Evolutionary conservation across 2,797 vertebrate genomes (phyloP).

Genomic region (Manis pentadactyla): DNA sequence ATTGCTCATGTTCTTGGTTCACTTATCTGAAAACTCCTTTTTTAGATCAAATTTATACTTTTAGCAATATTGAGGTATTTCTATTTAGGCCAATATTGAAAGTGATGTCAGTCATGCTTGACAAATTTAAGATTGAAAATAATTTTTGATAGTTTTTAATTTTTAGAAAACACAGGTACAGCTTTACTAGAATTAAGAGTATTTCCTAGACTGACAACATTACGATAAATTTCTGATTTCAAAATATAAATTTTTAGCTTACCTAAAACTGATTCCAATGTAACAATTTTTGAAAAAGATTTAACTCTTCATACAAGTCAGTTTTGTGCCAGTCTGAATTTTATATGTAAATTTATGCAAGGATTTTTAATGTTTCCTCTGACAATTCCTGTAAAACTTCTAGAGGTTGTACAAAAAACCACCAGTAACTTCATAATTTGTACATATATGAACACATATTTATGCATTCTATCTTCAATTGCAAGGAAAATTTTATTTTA

Average conservation of each 20-base stretch:
- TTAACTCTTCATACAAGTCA: neutral
- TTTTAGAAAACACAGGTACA: conserved; percentile 6
- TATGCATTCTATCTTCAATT: neutral
- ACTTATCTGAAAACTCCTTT: neutral
- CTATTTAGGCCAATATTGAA: neutral
- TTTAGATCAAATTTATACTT: conserved; percentile 4
- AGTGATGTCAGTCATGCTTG: neutral
- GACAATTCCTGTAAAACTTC: neutral
- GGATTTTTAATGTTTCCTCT: neutral
- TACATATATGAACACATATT: neutral
- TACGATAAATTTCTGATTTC: neutral
- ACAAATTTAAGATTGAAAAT: conserved; percentile 12
- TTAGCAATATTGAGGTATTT: neutral
- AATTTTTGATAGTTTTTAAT: neutral
- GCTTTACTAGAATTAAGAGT: neutral
- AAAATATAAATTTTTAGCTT: conserved; percentile 26
- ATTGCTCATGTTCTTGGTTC: neutral
- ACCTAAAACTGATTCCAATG: neutral
- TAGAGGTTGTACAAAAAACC: neutral
- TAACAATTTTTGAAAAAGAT: conserved; percentile 38
- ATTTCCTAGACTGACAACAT: neutral
- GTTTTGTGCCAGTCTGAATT: neutral
- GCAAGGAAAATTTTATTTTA: neutral
- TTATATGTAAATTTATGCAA: neutral
- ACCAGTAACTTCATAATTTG: neutral